Conservation (phyloP, 64 coral and sea anemone genomes). For the Pachyseris speciosa region DNA sequence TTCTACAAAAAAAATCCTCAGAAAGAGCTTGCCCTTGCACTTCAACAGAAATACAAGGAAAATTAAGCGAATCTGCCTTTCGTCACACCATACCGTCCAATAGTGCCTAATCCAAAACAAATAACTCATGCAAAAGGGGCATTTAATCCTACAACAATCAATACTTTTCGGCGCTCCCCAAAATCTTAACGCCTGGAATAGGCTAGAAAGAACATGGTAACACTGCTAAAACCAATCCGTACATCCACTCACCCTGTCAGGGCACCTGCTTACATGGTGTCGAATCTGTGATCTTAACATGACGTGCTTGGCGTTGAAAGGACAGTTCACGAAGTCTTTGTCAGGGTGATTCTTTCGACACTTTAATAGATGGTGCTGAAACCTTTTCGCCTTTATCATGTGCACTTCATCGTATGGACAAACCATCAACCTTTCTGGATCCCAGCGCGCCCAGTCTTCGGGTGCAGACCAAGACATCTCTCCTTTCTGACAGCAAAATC, state of each 20-base stretch:
- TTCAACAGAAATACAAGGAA: no score
- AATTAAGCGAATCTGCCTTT: no score
- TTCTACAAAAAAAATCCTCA: no score
- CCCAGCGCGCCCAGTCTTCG: slow-evolving; percentile 85
- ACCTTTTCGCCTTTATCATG: slow-evolving; percentile 67
- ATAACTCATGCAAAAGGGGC: no score
- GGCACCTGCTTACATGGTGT: slow-evolving; percentile 78
- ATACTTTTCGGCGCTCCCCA: no score
- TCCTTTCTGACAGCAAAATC: neutral
- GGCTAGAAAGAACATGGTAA: no score
- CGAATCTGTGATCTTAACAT: slow-evolving; percentile 76
- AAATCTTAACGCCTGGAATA: no score
- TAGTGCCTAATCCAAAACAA: no score
- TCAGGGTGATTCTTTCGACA: slow-evolving; percentile 87
- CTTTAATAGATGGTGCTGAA: slow-evolving; percentile 83
- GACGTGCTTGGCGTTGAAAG: slow-evolving; percentile 90
- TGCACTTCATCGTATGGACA: slow-evolving; percentile 73
- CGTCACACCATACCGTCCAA: no score
- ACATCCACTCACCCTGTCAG: slow-evolving; percentile 66
- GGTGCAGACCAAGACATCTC: slow-evolving; percentile 86
- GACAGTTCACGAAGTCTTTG: slow-evolving; percentile 85
- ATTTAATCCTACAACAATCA: no score
- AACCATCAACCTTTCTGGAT: slow-evolving; percentile 69
- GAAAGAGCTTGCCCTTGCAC: no score
- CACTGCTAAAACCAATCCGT: no score